Evolutionary conservation across 2,888 invertebrate species (phyloP).

Genomic region (Euplexia lucipara): DNA sequence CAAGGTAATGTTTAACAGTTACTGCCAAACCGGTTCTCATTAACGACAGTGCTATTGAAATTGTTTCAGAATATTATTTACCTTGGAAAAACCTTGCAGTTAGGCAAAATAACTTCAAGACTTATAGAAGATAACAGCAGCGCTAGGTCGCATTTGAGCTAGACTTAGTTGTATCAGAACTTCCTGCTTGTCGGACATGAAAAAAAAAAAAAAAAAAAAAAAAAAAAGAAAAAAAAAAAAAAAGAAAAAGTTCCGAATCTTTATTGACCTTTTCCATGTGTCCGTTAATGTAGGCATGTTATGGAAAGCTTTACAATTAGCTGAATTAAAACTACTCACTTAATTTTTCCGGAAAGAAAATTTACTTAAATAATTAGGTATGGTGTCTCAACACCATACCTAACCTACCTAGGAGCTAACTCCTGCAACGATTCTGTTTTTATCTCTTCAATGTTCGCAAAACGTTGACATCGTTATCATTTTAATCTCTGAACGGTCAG

Average conservation of each 20-base stretch:
- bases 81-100: conserved; percentile 2
- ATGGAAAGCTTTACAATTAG: not conserved
- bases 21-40: conserved; percentile 1
- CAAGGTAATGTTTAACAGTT: conserved; percentile 7
- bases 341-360: not conserved
- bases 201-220: too few relatives aligned
- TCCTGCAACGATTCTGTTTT: not conserved
- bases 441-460: conserved; percentile 7
- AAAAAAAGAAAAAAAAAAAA: not conserved
- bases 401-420: too few relatives aligned
- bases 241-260: not conserved
- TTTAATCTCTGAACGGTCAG: conserved; percentile 13
- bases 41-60: conserved; percentile 4
- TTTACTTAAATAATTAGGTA: too few relatives aligned
- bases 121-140: not conserved
- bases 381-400: too few relatives aligned
- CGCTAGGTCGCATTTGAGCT: not conserved
- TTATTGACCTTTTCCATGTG: not conserved
- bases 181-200: conserved; percentile 3
- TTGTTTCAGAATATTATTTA: conserved; percentile 3
- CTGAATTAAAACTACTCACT: not conserved
- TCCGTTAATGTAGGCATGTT: not conserved
- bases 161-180: not conserved
- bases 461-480: conserved; percentile 15
- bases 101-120: conserved; percentile 12